Evolutionary conservation across 2,888 invertebrate genomes (phyloP).

Genomic region (Drosophila falleni): DNA sequence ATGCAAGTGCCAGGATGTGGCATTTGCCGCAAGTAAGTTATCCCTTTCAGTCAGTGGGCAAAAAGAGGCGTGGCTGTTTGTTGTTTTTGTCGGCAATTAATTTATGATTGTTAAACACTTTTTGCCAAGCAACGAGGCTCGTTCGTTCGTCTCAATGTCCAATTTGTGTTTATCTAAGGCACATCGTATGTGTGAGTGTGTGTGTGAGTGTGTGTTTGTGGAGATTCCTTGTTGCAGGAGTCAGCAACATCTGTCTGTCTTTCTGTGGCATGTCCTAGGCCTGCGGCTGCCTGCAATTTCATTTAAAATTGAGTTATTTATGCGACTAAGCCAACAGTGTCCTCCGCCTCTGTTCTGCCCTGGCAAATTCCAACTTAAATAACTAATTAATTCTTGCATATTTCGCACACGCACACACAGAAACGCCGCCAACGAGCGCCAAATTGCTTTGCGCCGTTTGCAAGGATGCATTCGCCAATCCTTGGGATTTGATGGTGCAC

Average conservation of each 20-base stretch:
- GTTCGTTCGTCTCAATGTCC: constrained; percentile 7
- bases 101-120: constrained; percentile 85
- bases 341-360: constrained; percentile 5
- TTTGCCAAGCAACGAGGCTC: constrained; percentile 48
- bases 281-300: constrained; percentile 62
- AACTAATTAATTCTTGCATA: constrained; percentile 80
- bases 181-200: constrained; percentile 21
- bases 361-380: constrained; percentile 76
- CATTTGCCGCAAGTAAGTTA: constrained; percentile 85
- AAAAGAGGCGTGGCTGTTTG: constrained; percentile 36
- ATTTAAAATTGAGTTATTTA: constrained; percentile 82
- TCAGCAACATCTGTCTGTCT: constrained; percentile 68
- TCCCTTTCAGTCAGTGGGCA: background rate
- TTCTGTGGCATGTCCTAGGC: constrained; percentile 56
- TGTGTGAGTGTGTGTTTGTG: constrained; percentile 17
- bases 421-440: constrained; percentile 84
- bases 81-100: constrained; percentile 78
- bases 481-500: constrained; percentile 90
- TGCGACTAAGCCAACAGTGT: constrained; percentile 54
- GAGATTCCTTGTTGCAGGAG: constrained; percentile 57
- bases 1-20: constrained; percentile 88
- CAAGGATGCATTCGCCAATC: constrained; percentile 89
- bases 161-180: constrained; percentile 60
- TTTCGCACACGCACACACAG: constrained; percentile 62
- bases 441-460: constrained; percentile 89